Conservation (phyloP, 2,888 invertebrate species). For the Thereva nobilitata region DNA sequence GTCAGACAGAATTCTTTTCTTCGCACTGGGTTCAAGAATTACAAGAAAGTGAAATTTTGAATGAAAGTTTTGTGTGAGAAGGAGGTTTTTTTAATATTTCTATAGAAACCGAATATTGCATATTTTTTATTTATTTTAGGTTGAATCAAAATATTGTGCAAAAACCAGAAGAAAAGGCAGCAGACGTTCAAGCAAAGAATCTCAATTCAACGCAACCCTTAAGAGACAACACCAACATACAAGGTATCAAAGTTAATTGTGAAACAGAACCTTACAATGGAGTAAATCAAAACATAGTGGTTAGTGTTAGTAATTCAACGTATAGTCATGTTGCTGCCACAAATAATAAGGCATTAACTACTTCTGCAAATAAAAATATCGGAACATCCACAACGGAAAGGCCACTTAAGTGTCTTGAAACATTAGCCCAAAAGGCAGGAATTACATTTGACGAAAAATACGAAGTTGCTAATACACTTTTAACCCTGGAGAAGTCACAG, state of each 20-base stretch:
- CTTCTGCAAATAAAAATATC: neutral
- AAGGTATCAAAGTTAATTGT: slow-evolving; percentile 40
- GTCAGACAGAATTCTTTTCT: too few species aligned
- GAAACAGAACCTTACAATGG: slow-evolving; percentile 42
- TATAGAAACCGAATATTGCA: slow-evolving; percentile 1
- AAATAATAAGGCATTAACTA: neutral
- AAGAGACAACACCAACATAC: slow-evolving; percentile 26
- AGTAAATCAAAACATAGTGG: slow-evolving; percentile 23
- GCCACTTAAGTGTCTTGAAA: slow-evolving; percentile 71
- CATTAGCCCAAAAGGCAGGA: slow-evolving; percentile 73
- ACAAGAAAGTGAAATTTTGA: too few species aligned
- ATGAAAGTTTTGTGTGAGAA: neutral
- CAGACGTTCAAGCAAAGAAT: slow-evolving; percentile 7
- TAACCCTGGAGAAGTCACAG: slow-evolving; percentile 69
- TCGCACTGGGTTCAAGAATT: too few species aligned
- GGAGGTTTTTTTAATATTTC: neutral
- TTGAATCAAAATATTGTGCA: slow-evolving; percentile 66
- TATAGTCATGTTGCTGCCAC: slow-evolving; percentile 14
- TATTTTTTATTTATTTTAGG: slow-evolving; percentile 58
- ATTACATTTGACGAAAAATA: slow-evolving; percentile 76
- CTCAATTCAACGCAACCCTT: slow-evolving; percentile 6
- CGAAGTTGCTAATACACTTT: slow-evolving; percentile 68
- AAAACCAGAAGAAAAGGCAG: slow-evolving; percentile 60
- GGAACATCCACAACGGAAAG: slow-evolving; percentile 51
- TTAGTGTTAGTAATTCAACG: neutral